Percentiles rank a stretch among this genome's conserved stretches.
These are phyloP conservation scores for Melierax canorus DNA, from an alignment of 2,113 vertebrate species.

Conservation along the genomic window DNA sequence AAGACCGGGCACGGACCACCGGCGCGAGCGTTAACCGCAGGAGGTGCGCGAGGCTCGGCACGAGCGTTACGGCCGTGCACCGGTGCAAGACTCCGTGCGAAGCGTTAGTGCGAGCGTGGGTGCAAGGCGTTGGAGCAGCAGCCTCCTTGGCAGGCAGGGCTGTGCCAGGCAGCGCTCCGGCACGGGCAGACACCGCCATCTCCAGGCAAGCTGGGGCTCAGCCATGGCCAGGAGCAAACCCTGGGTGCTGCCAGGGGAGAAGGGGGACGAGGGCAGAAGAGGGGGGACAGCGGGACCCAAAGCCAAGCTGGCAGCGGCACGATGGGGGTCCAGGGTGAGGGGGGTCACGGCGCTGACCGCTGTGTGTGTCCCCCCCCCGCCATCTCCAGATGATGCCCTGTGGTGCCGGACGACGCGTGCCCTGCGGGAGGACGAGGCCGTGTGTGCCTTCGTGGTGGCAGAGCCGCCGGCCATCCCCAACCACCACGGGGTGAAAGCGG, in stretches of 20 bases:
- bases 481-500: conserved; percentile 71
- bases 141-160: background rate
- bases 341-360: background rate
- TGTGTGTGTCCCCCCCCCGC: background rate
- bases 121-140: background rate
- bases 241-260: background rate
- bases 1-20: accelerated
- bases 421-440: conserved; percentile 65
- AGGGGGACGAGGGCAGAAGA: too few species aligned
- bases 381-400: conserved; percentile 75
- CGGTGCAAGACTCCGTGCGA: background rate
- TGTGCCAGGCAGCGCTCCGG: background rate
- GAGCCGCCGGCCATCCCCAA: conserved; percentile 55
- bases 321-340: accelerated
- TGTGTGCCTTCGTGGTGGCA: conserved; percentile 68
- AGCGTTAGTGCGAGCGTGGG: background rate
- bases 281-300: background rate
- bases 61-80: accelerated
- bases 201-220: background rate
- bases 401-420: conserved; percentile 85
- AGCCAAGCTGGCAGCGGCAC: background rate
- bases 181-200: background rate
- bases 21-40: background rate
- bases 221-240: background rate
- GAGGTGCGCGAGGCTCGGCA: background rate